phyloP scores from a whole-genome alignment of 2,888 invertebrate genomes.

The Pseudococcus longispinus region DNA sequence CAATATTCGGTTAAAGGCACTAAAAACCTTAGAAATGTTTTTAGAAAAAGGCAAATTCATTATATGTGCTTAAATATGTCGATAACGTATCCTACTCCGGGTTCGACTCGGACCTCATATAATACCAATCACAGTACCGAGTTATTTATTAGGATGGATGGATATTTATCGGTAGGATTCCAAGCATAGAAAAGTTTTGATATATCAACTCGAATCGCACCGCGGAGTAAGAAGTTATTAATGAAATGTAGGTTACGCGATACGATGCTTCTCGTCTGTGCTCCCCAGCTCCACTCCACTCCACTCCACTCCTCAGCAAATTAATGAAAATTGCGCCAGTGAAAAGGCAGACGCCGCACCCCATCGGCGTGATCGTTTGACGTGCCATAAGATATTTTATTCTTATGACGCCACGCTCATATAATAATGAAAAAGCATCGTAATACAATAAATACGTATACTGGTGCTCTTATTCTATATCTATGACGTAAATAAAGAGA shows the following conservation, averaged over 20 bases:
- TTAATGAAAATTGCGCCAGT: background rate
- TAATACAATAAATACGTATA: background rate
- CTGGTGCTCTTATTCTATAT: background rate
- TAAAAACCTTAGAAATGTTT: background rate
- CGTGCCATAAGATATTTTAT: background rate
- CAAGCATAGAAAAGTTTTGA: background rate
- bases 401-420: background rate
- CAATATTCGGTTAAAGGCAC: background rate
- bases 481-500: slow-evolving; percentile 2
- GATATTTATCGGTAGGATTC: background rate
- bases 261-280: background rate
- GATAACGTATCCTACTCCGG: background rate
- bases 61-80: background rate
- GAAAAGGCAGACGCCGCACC: background rate
- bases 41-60: background rate
- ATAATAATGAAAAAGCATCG: background rate
- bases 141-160: background rate
- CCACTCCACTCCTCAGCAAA: background rate
- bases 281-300: background rate
- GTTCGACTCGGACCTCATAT: background rate
- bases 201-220: background rate
- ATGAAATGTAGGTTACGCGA: background rate
- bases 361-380: background rate
- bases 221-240: background rate
- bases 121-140: background rate